Conservation (phyloP, 2,797 vertebrate genomes). For the Phaenicophaeus curvirostris region DNA sequence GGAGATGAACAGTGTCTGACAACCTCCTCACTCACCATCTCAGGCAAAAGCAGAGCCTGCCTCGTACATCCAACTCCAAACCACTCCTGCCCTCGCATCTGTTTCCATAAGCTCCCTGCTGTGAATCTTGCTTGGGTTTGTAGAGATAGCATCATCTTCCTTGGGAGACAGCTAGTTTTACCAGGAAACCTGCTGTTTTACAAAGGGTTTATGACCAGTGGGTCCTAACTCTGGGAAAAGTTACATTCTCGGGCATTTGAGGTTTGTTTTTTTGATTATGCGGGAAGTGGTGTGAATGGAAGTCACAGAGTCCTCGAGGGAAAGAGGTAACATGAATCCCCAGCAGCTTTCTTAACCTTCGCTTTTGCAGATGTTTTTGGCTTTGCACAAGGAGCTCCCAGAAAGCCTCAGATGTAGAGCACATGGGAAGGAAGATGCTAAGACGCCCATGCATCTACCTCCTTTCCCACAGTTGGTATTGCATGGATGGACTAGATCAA, state of each 20-base stretch:
- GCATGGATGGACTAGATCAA: background rate
- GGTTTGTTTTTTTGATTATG: conserved; percentile 47
- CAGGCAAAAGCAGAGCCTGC: background rate
- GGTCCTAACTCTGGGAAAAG: conserved; percentile 31
- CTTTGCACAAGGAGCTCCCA: background rate
- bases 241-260: background rate
- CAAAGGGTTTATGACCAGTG: conserved; percentile 32
- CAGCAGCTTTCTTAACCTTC: conserved; percentile 59
- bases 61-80: background rate
- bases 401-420: conserved; percentile 23
- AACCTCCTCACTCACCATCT: background rate
- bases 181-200: conserved; percentile 57
- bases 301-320: background rate
- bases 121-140: conserved; percentile 13
- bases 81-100: background rate
- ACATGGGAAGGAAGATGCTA: background rate
- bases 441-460: background rate
- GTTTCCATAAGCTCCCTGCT: background rate
- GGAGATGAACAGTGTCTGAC: background rate
- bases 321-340: conserved; percentile 28
- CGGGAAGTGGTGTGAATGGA: background rate
- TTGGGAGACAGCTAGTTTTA: conserved; percentile 25
- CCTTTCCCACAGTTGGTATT: background rate
- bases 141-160: background rate
- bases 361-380: conserved; percentile 56